phyloP scores from a whole-genome alignment of 1,140 invertebrate genomes.

The Aphelenchoides avenae region DNA sequence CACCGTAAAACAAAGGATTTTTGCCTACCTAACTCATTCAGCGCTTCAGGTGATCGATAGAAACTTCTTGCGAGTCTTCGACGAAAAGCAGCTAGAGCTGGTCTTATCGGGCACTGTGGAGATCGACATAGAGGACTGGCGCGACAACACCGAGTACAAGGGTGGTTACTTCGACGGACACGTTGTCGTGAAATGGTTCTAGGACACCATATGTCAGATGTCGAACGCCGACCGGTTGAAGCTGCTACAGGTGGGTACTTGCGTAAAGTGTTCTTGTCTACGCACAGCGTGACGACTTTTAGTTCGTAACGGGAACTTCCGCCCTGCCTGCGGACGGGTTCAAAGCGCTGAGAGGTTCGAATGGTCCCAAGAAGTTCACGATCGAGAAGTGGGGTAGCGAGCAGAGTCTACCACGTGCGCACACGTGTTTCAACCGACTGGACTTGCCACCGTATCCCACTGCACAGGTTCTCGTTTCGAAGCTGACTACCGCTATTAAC shows the following conservation, averaged over 20 bases:
- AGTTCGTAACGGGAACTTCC: constrained; percentile 92
- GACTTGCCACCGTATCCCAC: constrained; percentile 92
- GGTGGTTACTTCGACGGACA: constrained; percentile 87
- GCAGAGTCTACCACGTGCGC: constrained; percentile 83
- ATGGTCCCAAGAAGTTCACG: constrained; percentile 89
- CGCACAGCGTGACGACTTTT: constrained; percentile 61
- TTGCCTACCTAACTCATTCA: constrained; percentile 69
- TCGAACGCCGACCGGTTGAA: constrained; percentile 87
- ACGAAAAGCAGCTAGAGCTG: constrained; percentile 86
- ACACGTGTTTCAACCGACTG: constrained; percentile 94
- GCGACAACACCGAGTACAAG: constrained; percentile 87
- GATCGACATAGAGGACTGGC: constrained; percentile 91
- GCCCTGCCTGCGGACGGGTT: constrained; percentile 96
- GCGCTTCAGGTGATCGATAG: constrained; percentile 71
- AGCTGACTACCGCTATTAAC: constrained; percentile 86
- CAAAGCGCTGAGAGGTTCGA: constrained; percentile 83
- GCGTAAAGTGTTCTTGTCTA: constrained; percentile 50
- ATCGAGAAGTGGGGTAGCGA: constrained; percentile 96
- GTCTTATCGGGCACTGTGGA: constrained; percentile 93
- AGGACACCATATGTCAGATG: constrained; percentile 84
- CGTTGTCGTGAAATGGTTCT: constrained; percentile 90
- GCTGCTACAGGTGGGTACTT: constrained; percentile 69
- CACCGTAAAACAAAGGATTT: constrained; percentile 67
- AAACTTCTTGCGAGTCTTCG: constrained; percentile 83
- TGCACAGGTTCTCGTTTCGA: constrained; percentile 84